Base-by-base conservation (phyloP, 2,888 invertebrate genomes). In the Teinopalpus imperialis region DNA sequence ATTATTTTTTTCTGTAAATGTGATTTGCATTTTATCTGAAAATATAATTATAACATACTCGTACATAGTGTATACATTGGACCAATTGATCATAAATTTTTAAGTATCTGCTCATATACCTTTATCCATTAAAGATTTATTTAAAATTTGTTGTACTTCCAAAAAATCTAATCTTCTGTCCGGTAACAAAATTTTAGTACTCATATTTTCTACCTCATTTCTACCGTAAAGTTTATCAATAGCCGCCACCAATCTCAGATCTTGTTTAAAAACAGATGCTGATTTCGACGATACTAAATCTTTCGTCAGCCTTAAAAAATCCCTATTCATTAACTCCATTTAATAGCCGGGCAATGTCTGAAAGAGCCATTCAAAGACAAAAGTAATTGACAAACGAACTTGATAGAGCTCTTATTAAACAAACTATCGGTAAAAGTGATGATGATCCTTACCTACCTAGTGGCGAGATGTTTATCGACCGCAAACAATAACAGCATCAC, bases 391-490 rank as follows among this genome's bases (percentile, higher is more conserved):
- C 75, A 78, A 79, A 79, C 74, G 74, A 72, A 72, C 68, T 63
- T 63, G 62, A 69, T 71, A 66, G 71, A 71, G 66, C 64, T 77
- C 67, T 30, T 74, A 79, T 79, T 77, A 78, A 75, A 67, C 69
- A 69, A 74, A 69, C 74, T 72, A 74, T 73, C 67, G 76, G 81
- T 68, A 80, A 80, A 81, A 81, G 81, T 82, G 81, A 74, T 69
- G 81, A 86, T 86, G 87, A 86, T 86, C 86, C 80, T 68, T 79
- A 76, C 82, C 86, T 81, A 82, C 80, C 77, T 74, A 81, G 83
- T 81, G 82, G 83, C 76, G 80, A 81, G 88, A 88, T 88, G 82
- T 83, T 87, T 87, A 87, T 87, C 87, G 78, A 81, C 85, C 82
- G 77, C 85, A 86, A 87, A 88, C 86, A 87, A 88, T 87, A 86